phyloP scores from a whole-genome alignment of 2,113 vertebrate genomes.

The Okapia johnstoni region DNA sequence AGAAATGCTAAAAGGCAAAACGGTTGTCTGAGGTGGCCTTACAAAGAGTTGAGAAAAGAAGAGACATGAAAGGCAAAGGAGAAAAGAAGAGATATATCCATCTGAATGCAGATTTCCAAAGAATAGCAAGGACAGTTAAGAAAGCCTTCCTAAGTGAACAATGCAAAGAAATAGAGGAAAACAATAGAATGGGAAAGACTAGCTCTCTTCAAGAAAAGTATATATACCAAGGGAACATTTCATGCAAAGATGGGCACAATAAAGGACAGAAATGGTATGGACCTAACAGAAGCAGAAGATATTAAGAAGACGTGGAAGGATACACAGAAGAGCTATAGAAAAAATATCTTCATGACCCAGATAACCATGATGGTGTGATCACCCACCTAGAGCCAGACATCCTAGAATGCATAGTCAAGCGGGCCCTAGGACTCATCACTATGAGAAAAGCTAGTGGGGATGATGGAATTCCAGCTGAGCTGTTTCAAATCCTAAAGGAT shows the following conservation, averaged over 20 bases:
- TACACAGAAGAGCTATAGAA: not conserved
- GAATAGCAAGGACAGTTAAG: not conserved
- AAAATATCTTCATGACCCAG: not conserved
- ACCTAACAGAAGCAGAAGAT: not conserved
- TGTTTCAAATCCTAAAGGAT: not conserved
- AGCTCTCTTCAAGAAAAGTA: not conserved
- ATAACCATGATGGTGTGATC: not conserved
- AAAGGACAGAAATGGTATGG: not conserved
- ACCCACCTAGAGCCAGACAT: not conserved
- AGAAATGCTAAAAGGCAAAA: not conserved
- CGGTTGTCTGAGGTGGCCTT: not conserved
- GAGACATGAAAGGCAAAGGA: not conserved
- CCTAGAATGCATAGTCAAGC: not conserved
- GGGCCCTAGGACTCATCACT: not conserved
- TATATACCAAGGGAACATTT: not conserved
- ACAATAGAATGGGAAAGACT: not conserved
- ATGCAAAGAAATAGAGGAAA: not conserved
- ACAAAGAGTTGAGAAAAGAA: not conserved
- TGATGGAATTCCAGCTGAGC: not conserved
- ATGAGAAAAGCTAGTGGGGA: not conserved
- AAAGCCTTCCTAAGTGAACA: not conserved
- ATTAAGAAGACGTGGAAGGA: not conserved
- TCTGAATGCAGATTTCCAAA: not conserved
- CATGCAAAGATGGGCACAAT: not conserved
- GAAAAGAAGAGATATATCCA: not conserved